Evolutionary conservation across 2,113 vertebrate species (phyloP).

Genomic region (Sturnira hondurensis): DNA sequence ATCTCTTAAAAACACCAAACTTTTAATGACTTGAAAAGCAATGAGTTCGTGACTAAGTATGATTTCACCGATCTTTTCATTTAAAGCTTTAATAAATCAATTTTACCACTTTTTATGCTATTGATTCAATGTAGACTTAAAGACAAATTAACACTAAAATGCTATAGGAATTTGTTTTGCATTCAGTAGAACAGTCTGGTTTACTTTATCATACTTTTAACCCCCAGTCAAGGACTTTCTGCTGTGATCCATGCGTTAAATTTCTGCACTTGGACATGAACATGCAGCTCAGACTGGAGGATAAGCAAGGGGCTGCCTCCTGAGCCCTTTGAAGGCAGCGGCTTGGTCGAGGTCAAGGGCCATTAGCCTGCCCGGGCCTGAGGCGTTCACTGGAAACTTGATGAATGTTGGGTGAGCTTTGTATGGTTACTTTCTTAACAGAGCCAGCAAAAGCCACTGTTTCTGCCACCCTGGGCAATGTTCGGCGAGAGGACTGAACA

Average conservation of each 20-base stretch:
- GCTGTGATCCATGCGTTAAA: not conserved
- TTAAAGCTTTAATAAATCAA: not conserved
- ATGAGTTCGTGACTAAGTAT: not conserved
- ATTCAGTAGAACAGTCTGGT: not conserved
- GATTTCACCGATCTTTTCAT: not conserved
- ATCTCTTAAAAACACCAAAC: not conserved
- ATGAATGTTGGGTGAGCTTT: not conserved
- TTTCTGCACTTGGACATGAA: not conserved
- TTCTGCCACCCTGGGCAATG: not conserved
- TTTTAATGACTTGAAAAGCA: not conserved
- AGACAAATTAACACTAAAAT: not conserved
- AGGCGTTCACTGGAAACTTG: not conserved
- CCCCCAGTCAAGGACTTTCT: not conserved
- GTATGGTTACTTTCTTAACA: not conserved
- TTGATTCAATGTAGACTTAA: not conserved
- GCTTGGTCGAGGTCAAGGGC: not conserved
- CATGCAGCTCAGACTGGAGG: not conserved
- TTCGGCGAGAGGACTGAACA: not conserved
- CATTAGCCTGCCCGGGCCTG: not conserved
- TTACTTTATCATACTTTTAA: not conserved
- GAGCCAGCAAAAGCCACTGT: not conserved
- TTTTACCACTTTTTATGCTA: not conserved
- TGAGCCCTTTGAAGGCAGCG: not conserved
- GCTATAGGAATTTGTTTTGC: not conserved
- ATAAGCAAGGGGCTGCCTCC: not conserved